Conservation (phyloP, 1,140 invertebrate genomes). For the Caenorhabditis tropicalis region DNA sequence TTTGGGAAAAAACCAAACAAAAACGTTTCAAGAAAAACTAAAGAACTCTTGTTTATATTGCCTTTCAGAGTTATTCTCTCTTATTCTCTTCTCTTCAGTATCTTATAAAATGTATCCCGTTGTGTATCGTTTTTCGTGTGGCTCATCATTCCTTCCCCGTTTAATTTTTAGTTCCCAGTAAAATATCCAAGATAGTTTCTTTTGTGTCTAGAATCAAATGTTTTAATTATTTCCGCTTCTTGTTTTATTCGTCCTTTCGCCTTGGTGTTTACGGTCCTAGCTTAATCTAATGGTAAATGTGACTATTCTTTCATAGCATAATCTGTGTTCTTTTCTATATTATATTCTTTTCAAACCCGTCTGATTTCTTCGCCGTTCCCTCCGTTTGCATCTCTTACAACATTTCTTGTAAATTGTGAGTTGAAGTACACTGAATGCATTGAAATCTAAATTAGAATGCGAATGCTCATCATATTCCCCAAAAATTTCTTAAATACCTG, state of each 20-base stretch:
- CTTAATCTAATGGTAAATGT: background rate
- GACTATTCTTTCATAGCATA: background rate
- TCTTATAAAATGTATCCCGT: too few species aligned
- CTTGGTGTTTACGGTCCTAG: background rate
- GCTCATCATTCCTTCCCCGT: background rate
- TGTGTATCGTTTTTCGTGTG: too few species aligned
- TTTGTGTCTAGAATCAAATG: too few species aligned
- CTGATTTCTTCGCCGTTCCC: background rate
- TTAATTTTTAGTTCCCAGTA: background rate
- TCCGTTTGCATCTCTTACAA: background rate
- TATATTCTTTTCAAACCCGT: background rate
- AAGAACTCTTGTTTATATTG: background rate
- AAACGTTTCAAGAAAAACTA: conserved; percentile 26
- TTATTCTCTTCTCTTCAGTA: background rate
- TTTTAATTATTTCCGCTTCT: background rate
- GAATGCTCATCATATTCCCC: background rate
- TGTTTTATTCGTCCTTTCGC: background rate
- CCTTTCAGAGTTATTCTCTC: background rate
- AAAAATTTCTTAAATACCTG: background rate
- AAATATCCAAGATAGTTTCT: too few species aligned
- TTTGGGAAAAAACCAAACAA: conserved; percentile 35
- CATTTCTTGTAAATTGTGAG: background rate
- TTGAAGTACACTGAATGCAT: conserved; percentile 12
- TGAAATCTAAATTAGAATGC: background rate
- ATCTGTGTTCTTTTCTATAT: background rate